Evolutionary conservation across 2,113 vertebrate species (phyloP).

Genomic region (Tapirus terrestris): DNA sequence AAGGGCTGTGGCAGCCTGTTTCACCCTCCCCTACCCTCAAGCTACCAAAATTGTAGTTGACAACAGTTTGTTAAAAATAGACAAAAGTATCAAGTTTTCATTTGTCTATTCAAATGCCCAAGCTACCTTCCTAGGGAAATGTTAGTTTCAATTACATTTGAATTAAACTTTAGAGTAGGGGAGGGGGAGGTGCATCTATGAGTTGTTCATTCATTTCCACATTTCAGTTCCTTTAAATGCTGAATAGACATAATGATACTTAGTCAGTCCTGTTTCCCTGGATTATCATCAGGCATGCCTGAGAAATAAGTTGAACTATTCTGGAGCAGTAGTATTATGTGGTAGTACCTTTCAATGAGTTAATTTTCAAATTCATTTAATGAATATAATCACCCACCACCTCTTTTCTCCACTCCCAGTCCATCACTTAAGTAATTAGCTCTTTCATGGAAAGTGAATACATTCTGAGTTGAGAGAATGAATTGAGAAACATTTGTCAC

Average conservation of each 20-base stretch:
- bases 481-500: neutral
- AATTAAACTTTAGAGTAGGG: neutral
- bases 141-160: neutral
- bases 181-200: neutral
- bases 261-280: neutral
- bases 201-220: constrained; percentile 19
- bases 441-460: neutral
- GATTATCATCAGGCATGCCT: neutral
- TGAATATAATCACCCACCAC: neutral
- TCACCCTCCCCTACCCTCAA: neutral
- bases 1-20: neutral
- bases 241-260: neutral
- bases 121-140: neutral
- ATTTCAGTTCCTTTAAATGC: constrained; percentile 13
- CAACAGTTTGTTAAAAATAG: neutral
- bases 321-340: neutral
- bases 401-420: neutral
- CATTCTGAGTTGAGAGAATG: neutral
- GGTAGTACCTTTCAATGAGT: neutral
- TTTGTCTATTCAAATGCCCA: neutral
- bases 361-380: neutral
- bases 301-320: neutral
- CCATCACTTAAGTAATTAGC: neutral
- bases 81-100: neutral
- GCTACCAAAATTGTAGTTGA: neutral